phyloP scores from a whole-genome alignment of 2,888 invertebrate genomes.

The Gonocerus acuteangulatus region DNA sequence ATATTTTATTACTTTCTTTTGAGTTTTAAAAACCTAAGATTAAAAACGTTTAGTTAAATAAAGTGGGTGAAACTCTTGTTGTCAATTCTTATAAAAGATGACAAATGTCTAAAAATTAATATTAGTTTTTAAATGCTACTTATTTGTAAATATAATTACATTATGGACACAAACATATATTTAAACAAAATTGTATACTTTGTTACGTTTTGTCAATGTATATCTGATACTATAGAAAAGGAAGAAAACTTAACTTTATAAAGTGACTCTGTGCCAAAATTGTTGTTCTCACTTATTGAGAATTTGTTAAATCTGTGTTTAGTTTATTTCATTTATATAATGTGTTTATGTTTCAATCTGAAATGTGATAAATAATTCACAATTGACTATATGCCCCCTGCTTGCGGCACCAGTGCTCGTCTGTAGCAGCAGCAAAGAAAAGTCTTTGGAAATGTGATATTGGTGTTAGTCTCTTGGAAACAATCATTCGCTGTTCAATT shows the following conservation, averaged over 20 bases:
- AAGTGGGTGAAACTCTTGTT: too few species aligned
- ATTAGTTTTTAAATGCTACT: neutral
- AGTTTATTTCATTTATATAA: neutral
- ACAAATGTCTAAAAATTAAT: neutral
- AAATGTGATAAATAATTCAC: too few species aligned
- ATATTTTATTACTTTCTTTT: too few species aligned
- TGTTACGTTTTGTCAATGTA: neutral
- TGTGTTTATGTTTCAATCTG: neutral
- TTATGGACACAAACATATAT: neutral
- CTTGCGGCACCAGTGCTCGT: neutral
- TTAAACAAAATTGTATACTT: neutral
- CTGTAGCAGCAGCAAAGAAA: constrained; percentile 10
- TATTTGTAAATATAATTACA: neutral
- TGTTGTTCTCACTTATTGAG: neutral
- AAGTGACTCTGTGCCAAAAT: neutral
- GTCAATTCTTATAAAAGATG: too few species aligned
- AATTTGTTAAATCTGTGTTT: neutral
- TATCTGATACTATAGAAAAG: neutral
- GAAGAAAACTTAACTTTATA: neutral
- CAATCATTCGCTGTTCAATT: constrained; percentile 27
- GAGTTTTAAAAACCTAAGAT: too few species aligned
- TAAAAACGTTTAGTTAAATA: too few species aligned
- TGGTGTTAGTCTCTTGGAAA: constrained; percentile 22
- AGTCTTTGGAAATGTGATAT: constrained; percentile 24
- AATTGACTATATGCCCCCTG: neutral